Conservation (phyloP, 2,888 invertebrate genomes). For the Pachymerium ferrugineum region DNA sequence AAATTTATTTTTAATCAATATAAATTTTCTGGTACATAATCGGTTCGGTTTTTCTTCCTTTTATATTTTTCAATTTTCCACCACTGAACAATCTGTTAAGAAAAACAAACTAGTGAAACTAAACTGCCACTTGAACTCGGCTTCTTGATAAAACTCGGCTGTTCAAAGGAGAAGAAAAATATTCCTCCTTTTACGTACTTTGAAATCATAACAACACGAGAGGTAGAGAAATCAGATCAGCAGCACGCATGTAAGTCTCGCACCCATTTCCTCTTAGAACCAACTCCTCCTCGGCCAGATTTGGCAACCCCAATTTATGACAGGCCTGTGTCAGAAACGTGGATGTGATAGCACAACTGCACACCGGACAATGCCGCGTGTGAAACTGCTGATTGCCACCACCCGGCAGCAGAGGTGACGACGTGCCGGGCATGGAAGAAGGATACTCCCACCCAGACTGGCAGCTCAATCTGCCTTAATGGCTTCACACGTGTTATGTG, state of each 20-base stretch:
- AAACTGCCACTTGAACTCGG: no score
- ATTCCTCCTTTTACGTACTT: not conserved
- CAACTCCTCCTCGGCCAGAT: not conserved
- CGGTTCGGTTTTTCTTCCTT: no score
- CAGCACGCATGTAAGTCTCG: not conserved
- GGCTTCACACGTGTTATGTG: constrained; percentile 25
- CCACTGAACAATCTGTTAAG: no score
- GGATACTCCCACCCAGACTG: constrained; percentile 18
- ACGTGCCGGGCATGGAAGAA: constrained; percentile 27
- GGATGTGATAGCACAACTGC: constrained; percentile 22
- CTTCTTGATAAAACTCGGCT: no score
- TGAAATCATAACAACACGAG: not conserved
- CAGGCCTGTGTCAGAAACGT: constrained; percentile 27
- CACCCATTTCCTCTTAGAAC: constrained; percentile 2
- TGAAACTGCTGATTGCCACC: constrained; percentile 23
- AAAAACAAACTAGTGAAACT: no score
- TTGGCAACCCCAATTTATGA: constrained; percentile 27
- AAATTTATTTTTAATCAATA: no score
- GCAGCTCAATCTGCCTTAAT: constrained; percentile 27
- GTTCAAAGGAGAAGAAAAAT: no score
- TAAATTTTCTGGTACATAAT: no score
- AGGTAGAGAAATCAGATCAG: not conserved
- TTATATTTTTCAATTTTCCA: no score
- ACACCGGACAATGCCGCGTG: constrained; percentile 25
- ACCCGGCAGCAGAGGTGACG: constrained; percentile 24